Evolutionary conservation across 1,140 invertebrate species (phyloP).

Genomic region (Bombus haemorrhoidalis): DNA sequence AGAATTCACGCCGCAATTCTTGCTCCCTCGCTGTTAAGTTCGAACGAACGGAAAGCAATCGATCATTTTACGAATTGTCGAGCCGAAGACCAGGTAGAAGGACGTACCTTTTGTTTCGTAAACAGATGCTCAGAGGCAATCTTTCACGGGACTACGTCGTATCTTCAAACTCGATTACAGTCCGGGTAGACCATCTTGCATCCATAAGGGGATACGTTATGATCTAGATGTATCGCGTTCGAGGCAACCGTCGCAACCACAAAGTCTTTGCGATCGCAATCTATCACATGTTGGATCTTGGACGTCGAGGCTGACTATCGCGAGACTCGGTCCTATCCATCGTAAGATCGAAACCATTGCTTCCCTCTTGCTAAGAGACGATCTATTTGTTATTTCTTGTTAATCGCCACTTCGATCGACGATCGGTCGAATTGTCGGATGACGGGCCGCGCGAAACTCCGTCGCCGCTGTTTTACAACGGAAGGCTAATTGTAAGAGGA

Average conservation of each 20-base stretch:
- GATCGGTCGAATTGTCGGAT: too few relatives aligned
- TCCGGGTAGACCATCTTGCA: neutral
- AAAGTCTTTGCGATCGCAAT: neutral
- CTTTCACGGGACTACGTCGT: neutral
- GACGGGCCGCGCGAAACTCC: neutral
- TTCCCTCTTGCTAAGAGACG: too few relatives aligned
- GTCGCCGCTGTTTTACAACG: neutral
- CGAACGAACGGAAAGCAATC: neutral
- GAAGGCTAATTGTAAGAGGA: neutral
- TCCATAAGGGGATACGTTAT: neutral
- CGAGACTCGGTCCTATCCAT: neutral
- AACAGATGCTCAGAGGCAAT: neutral
- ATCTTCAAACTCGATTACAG: conserved; percentile 1
- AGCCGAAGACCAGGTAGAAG: neutral
- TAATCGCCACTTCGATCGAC: neutral
- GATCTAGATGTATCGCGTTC: neutral
- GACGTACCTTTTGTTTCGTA: neutral
- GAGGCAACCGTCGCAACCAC: neutral
- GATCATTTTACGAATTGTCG: neutral
- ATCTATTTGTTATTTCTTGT: too few relatives aligned
- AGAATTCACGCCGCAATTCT: neutral
- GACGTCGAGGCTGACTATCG: neutral
- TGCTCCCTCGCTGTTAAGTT: neutral
- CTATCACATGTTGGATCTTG: neutral
- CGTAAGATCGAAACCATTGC: neutral